These are phyloP conservation scores for Anoplopoma fimbria DNA, from an alignment of 2,113 vertebrate genomes.

Conservation along the genomic window DNA sequence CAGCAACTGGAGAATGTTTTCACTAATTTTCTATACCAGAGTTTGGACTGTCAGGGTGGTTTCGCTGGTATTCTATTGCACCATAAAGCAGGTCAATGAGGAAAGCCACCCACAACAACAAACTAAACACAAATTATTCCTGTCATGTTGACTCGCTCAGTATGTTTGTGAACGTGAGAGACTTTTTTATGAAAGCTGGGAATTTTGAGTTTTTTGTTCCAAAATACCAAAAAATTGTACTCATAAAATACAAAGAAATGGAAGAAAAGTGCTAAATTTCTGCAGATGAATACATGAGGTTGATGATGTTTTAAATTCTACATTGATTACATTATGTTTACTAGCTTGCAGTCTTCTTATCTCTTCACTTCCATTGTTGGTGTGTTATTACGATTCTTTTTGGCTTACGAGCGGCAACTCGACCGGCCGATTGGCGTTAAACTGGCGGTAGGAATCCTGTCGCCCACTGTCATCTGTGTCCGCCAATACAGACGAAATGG, in stretches of 20 bases:
- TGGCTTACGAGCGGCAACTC: not conserved
- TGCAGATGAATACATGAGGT: not conserved
- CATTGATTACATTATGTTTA: not conserved
- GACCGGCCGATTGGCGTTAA: not conserved
- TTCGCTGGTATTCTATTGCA: slow-evolving; percentile 42
- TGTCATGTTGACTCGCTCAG: not conserved
- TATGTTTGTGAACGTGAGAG: slow-evolving; percentile 12
- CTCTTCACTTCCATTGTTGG: not conserved
- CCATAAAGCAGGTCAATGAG: slow-evolving; percentile 33
- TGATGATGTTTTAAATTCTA: not conserved
- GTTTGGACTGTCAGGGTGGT: slow-evolving; percentile 56
- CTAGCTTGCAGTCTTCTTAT: not conserved
- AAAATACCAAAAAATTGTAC: not conserved
- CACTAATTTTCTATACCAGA: slow-evolving; percentile 70
- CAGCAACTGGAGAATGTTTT: slow-evolving; percentile 78
- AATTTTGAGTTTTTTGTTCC: not conserved
- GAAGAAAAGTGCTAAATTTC: not conserved
- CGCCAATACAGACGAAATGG: not conserved
- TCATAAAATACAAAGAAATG: not conserved
- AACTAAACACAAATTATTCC: slow-evolving; percentile 15
- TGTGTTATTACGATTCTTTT: not conserved
- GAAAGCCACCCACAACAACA: slow-evolving; percentile 57
- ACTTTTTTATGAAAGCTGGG: not conserved
- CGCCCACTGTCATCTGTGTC: not conserved
- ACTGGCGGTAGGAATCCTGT: too few species aligned